These are phyloP conservation scores for Globodera rostochiensis DNA, from an alignment of 1,140 invertebrate genomes.

Conservation along the genomic window DNA sequence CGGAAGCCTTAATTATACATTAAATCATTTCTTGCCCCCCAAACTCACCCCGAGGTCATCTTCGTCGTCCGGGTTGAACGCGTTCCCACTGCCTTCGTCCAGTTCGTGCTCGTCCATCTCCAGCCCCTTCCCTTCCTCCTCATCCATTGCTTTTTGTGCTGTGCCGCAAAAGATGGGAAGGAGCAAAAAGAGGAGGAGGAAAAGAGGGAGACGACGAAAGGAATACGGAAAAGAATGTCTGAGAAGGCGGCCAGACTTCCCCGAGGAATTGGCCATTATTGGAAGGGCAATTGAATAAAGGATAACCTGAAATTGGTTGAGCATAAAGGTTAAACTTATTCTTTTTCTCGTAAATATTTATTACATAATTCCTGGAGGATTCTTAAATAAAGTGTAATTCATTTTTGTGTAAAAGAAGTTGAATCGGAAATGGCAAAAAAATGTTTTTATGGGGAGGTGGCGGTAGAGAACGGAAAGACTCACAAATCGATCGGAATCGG, in stretches of 20 bases:
- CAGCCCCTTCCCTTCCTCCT: background rate
- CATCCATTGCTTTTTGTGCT: constrained; percentile 13
- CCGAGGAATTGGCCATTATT: background rate
- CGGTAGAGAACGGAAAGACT: background rate
- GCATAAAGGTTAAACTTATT: no score
- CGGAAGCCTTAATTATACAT: background rate
- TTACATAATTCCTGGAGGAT: no score
- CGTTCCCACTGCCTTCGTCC: constrained; percentile 26
- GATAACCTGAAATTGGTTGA: no score
- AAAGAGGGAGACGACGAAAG: background rate
- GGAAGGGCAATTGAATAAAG: background rate
- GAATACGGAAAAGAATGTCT: constrained; percentile 3
- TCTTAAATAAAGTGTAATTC: background rate
- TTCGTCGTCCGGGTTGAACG: constrained; percentile 28
- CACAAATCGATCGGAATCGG: background rate
- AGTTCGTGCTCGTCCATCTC: constrained; percentile 16
- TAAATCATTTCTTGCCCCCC: no score
- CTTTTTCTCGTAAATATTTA: no score
- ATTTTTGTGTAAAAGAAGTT: background rate
- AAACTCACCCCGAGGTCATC: constrained; percentile 18
- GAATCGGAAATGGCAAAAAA: background rate
- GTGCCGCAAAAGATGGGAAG: constrained; percentile 2
- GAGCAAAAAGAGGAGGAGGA: constrained; percentile 13
- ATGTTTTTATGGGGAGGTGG: background rate
- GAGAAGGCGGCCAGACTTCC: no score